A percentile compares a stretch with the other conserved stretches of the same genome.
Evolutionary conservation across 2,888 invertebrate genomes (phyloP).

Genomic region (Carterocephalus palaemon): DNA sequence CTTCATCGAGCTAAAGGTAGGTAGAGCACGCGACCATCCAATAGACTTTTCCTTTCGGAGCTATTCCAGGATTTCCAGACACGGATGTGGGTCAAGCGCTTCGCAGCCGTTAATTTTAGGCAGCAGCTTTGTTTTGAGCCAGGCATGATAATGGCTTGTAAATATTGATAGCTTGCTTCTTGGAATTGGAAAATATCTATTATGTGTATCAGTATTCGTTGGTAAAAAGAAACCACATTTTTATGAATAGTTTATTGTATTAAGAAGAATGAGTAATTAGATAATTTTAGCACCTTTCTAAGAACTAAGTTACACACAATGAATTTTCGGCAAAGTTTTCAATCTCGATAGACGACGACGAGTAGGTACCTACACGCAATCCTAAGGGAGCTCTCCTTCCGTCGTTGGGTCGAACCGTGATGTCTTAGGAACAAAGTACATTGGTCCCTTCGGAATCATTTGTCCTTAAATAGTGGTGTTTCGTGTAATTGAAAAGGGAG

Average conservation of each 20-base stretch:
- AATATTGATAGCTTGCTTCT: conserved; percentile 17
- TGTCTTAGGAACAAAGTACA: conserved; percentile 15
- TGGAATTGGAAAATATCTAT: background rate
- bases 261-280: no score
- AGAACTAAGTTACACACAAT: background rate
- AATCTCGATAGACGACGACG: conserved; percentile 53
- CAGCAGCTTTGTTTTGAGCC: conserved; percentile 30
- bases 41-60: conserved; percentile 15
- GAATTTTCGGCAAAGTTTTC: conserved; percentile 46
- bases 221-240: no score
- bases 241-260: no score
- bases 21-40: background rate
- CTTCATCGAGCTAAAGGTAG: no score
- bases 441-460: conserved; percentile 13
- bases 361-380: conserved; percentile 65
- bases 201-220: background rate
- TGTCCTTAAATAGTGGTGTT: conserved; percentile 15
- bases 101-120: conserved; percentile 18
- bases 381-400: conserved; percentile 43
- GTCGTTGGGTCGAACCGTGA: conserved; percentile 30
- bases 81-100: conserved; percentile 21
- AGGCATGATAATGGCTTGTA: conserved; percentile 18
- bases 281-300: background rate
- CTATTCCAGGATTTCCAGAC: conserved; percentile 17
- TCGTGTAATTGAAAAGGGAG: conserved; percentile 15